Base-by-base conservation (phyloP, 2,113 vertebrate species). In the Rhodinocichla rosea region DNA sequence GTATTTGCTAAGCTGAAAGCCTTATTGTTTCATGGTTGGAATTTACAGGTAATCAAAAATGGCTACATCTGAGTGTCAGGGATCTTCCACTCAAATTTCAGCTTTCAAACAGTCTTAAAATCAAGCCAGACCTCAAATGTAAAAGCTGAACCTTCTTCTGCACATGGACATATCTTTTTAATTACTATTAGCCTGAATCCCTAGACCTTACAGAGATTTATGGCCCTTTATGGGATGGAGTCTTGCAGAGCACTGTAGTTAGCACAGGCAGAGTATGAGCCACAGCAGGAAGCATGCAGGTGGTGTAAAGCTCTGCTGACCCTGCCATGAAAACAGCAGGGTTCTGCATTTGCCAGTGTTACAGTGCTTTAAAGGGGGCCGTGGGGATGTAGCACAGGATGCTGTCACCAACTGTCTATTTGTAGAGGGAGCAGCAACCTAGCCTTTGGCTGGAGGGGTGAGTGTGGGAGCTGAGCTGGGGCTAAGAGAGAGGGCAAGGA, bases 11-110 rank as follows among this genome's bases (percentile, higher is more conserved):
- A 92, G 84, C 78, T 90, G 63, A 90, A 91, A 91, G 63, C 37
- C 50, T 89, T 94, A 62, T 92, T 92, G 37, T 91, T 95, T 94
- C 91, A 87, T 85, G 90, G 77, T 70, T 90, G 78, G 67, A 96
- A 92, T 94, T 87, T 95, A 83, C 87, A 94, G 44, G 70, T 91
- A 96, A 91, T 95, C 74, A 95, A 91, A 95, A 92, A 94, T 91
- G 40, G 76, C 89, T 94, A 45, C 70, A 70, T 80, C 70, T 37
- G 87, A 59, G 17, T 39, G n/a, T 57, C 76, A 19, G 27, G 84
- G 91, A 94, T 92, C 87, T 96, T 90, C 75, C 89, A 95, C 87
- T 95, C 93, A 90, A 89, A 87, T 91, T 83, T 94, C 75, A 95
- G 59, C 45, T 95, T 95, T 95, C 84, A 85, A 82, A 37, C 13